Conservation (phyloP, 2,113 vertebrate genomes). For the Cisticola juncidis region DNA sequence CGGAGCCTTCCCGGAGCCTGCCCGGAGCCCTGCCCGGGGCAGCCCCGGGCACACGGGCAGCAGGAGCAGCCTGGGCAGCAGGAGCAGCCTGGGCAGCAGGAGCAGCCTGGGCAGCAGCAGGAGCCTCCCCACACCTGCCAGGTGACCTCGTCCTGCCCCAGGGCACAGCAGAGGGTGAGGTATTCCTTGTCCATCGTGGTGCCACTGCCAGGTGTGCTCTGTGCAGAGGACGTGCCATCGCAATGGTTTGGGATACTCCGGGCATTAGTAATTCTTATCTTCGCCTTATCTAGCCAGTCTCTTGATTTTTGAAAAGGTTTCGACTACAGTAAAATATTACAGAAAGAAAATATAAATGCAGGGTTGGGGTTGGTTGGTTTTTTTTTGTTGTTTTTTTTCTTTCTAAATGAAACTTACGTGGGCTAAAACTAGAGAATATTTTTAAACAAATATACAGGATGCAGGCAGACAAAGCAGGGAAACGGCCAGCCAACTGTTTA, state of each 20-base stretch:
- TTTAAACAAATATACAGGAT: constrained; percentile 86
- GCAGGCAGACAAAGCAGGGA: constrained; percentile 84
- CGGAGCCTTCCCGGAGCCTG: background rate
- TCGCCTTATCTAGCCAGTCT: constrained; percentile 78
- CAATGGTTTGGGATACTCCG: constrained; percentile 67
- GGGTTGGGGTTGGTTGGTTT: background rate
- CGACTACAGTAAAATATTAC: constrained; percentile 83
- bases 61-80: too few species aligned
- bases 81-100: too few species aligned
- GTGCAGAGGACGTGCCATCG: constrained; percentile 66
- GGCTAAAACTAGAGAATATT: constrained; percentile 83
- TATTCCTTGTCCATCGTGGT: constrained; percentile 65
- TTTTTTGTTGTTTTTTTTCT: background rate
- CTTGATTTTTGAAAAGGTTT: constrained; percentile 76
- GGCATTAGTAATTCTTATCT: constrained; percentile 60
- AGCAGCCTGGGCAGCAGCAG: too few species aligned
- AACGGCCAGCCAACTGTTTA: constrained; percentile 80
- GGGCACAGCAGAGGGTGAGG: constrained; percentile 69
- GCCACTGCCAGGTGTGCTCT: constrained; percentile 57
- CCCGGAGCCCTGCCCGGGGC: too few species aligned
- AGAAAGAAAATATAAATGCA: constrained; percentile 81
- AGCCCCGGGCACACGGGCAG: too few species aligned
- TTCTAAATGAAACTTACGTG: constrained; percentile 82
- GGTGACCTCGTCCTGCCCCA: background rate
- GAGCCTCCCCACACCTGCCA: background rate